These are phyloP conservation scores for Calephelis perditalis DNA, from an alignment of 2,888 invertebrate species.

Conservation along the genomic window DNA sequence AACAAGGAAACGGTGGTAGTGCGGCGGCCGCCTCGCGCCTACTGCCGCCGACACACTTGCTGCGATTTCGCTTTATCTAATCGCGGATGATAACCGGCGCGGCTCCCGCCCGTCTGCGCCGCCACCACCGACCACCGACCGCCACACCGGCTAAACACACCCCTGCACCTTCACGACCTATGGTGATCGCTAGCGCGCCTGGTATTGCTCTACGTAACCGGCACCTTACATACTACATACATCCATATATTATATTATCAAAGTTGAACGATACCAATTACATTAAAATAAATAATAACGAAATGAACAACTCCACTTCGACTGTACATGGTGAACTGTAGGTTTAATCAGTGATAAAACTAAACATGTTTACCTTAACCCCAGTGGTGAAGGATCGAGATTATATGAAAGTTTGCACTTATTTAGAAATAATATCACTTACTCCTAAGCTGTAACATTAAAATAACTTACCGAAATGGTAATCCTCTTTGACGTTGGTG, in stretches of 20 bases:
- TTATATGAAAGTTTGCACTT: conserved; percentile 6
- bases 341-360: not conserved
- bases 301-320: too few relatives aligned
- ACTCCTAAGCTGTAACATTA: too few relatives aligned
- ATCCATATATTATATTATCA: too few relatives aligned
- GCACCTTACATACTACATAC: conserved; percentile 14
- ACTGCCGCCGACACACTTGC: conserved; percentile 44
- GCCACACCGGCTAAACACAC: not conserved
- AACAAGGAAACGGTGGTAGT: conserved; percentile 33
- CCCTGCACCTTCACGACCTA: too few relatives aligned
- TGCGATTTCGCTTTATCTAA: conserved; percentile 63
- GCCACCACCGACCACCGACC: conserved; percentile 23
- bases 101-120: conserved; percentile 35
- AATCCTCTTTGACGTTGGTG: conserved; percentile 52
- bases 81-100: conserved; percentile 54
- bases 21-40: conserved; percentile 39
- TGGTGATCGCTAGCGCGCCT: too few relatives aligned
- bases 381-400: not conserved
- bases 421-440: not conserved
- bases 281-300: too few relatives aligned
- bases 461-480: conserved; percentile 59
- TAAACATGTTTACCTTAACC: not conserved
- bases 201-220: conserved; percentile 14
- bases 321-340: too few relatives aligned
- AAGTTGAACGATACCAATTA: too few relatives aligned